Conservation (phyloP, 2,113 vertebrate genomes). For the Chelonoidis abingdonii region DNA sequence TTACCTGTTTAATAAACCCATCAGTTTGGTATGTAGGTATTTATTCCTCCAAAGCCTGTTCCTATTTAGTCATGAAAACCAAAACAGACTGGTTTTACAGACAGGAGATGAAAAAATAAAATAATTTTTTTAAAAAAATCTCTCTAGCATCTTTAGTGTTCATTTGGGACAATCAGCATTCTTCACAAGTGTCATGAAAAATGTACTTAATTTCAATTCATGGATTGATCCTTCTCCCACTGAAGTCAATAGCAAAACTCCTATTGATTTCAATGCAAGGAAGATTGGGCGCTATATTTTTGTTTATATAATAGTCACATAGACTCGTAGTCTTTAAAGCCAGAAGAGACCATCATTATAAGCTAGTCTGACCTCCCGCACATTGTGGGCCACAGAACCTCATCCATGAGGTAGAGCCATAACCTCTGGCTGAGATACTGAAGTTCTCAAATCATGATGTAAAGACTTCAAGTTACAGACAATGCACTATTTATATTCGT, state of each 20-base stretch:
- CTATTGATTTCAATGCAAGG: neutral
- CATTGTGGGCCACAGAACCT: too few relatives aligned
- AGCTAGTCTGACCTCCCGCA: too few relatives aligned
- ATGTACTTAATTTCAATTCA: conserved; percentile 18
- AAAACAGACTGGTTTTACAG: neutral
- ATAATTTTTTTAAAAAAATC: neutral
- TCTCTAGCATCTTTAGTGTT: neutral
- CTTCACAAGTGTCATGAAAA: neutral
- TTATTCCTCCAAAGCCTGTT: neutral
- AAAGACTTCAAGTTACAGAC: too few relatives aligned
- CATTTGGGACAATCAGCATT: neutral
- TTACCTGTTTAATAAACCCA: neutral
- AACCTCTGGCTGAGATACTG: too few relatives aligned
- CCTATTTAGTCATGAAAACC: neutral
- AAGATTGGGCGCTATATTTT: neutral
- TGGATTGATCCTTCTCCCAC: neutral
- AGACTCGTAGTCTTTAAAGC: neutral
- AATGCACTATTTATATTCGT: too few relatives aligned
- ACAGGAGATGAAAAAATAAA: neutral
- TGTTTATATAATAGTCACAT: neutral
- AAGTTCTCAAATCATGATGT: too few relatives aligned
- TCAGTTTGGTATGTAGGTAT: neutral
- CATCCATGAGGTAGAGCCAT: too few relatives aligned
- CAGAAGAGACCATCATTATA: too few relatives aligned
- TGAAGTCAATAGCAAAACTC: neutral